Evolutionary conservation across 1,140 invertebrate genomes (phyloP), one percentile per base, ranked within the genome.

Genomic region (Proales similis): DNA sequence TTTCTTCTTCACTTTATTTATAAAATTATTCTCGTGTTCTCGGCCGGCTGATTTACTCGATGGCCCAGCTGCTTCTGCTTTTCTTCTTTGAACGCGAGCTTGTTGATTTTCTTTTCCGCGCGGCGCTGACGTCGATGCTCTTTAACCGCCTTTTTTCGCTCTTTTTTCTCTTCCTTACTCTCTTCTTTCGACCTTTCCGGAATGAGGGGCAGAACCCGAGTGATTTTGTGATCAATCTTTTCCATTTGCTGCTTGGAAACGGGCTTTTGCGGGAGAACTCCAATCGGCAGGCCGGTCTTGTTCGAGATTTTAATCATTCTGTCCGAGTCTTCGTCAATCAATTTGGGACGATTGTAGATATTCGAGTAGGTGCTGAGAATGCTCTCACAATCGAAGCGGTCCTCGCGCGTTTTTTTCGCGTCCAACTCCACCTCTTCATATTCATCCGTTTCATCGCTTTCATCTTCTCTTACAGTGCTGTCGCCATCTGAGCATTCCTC

Each of bases 331-430:
- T 89, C 87, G 45, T 79, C 77, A 64, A 93, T 93, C 4, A 91
- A 47, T 75, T 86, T 88, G 0, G 90, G 90, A 78, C 87, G 86
- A 75, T 93, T 91, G 69, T 90, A 90, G 42, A 87, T 78, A 70
- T 85, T 91, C 6, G 87, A 91, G 72, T 90, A 89, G 2, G 86
- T 89, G 19, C 84, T 86, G 5, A 92, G 72, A 70, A 95, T 87
- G 63, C 86, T 88, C 77, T 94, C 85, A 74, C 90, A 94, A 77
- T 96, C 91, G 87, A 87, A 94, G 73, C 84, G 84, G 72, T 85
- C 83, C 67, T 82, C 78, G 22, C 82, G 79, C 24, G 80, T 80
- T 65, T 82, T 78, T 14, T 71, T 66, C 12, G 68, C 43, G 3
- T 65, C 66, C 63, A 71, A 67, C 48, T 70, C 62, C 2, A 70